Base-by-base conservation (phyloP, 2,888 invertebrate species). In the Tanypteryx hageni region DNA sequence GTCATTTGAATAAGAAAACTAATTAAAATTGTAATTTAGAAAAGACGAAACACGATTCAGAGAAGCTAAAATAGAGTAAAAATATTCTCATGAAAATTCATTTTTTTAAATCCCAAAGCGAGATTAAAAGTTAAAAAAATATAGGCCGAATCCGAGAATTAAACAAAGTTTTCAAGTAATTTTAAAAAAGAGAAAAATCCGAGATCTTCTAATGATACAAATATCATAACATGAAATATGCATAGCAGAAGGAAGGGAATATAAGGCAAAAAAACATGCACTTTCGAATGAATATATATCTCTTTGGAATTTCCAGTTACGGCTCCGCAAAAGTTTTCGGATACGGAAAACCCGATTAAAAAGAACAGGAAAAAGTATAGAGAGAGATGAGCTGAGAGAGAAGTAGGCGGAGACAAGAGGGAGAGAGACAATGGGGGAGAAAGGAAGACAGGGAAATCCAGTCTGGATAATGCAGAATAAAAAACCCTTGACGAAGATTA, bases 251-350 rank as follows among this genome's bases (percentile, higher is more conserved):
- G 16, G 83, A 16, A n/a, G n/a, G 57, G 56, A 56, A n/a, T n/a
- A n/a, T n/a, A n/a, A n/a, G n/a, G n/a, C n/a, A n/a, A n/a, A 18
- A 56, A 18, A 57, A 57, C 18, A 76, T 16, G 13, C 83, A 57
- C 83, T 83, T 57, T 18, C 83, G 83, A 83, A 83, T 83, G 56
- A 83, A 83, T 83, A 83, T 57, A 83, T 83, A 57, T 83, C 44
- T 44, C 1, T 44, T 44, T 44, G 44, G 44, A 44, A 44, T 44
- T 44, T 57, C 31, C 83, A 57, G 83, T 57, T 57, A n/a, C 8
- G 83, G 44, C 82, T 13, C 82, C 44, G 83, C 56, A 57, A 83
- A 83, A 83, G 83, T 83, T 83, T 57, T 83, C 57, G 83, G 44
- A 44, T 44, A 44, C 44, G 44, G 56, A 18, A 56, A 83, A 83